A percentile compares a stretch with the other conserved stretches of the same genome.
These are phyloP conservation scores for Stichopus chloronotus DNA, from an alignment of 35 echinoderm and acorn worm species.

Conservation along the genomic window DNA sequence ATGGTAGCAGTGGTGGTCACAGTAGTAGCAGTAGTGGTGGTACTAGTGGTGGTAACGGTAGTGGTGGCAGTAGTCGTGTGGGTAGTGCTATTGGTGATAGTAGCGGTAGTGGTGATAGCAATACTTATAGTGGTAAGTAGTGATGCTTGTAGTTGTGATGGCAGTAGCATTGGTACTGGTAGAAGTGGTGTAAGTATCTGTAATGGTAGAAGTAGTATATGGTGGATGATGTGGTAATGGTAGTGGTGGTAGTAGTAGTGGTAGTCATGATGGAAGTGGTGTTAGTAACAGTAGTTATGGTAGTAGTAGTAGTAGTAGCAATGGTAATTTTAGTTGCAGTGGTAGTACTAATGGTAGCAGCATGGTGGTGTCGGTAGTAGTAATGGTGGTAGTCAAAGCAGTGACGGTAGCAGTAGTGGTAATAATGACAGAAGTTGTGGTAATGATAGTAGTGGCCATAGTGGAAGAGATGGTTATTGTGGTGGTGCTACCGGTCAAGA, in stretches of 20 bases:
- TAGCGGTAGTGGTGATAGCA: conserved; percentile 5
- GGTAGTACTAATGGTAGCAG: conserved; percentile 36
- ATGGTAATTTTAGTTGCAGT: conserved; percentile 5
- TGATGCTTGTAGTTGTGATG: conserved; percentile 35
- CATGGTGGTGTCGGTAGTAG: neutral
- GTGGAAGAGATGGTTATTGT: conserved; percentile 18
- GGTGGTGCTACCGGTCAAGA: neutral
- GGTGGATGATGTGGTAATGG: no score
- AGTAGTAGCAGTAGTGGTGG: no score
- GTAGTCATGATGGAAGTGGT: no score
- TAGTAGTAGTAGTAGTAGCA: conserved; percentile 26
- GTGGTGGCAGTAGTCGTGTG: neutral
- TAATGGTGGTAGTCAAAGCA: conserved; percentile 27
- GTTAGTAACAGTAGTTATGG: neutral
- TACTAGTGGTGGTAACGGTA: neutral
- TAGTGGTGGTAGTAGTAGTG: no score
- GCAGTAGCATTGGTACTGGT: conserved; percentile 44
- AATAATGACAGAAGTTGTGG: neutral
- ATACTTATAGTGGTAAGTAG: conserved; percentile 15
- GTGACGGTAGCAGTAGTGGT: conserved; percentile 15
- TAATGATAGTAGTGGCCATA: conserved; percentile 12
- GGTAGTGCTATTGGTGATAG: conserved; percentile 8
- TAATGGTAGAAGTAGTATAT: conserved; percentile 2
- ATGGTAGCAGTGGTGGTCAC: conserved; percentile 27
- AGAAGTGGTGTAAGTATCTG: conserved; percentile 30